Evolutionary conservation across 2,888 invertebrate species (phyloP).

Genomic region (Silvanus unidentatus): DNA sequence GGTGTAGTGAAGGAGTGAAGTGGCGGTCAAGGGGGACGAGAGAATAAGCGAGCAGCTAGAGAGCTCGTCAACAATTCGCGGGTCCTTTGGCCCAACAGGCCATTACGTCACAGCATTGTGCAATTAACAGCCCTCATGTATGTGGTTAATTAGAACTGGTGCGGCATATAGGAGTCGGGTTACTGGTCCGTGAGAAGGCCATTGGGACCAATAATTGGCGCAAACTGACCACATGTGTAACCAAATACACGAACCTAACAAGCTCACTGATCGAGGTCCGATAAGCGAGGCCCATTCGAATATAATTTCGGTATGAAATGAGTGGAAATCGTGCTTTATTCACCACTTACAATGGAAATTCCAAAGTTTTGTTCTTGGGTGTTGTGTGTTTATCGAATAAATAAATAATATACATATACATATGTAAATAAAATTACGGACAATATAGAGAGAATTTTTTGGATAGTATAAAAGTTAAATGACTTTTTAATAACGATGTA

Average conservation of each 20-base stretch:
- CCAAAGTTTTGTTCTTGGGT: no score
- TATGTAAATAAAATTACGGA: no score
- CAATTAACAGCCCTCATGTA: conserved; percentile 4
- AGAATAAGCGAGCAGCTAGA: neutral
- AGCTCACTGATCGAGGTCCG: no score
- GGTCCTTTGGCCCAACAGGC: conserved; percentile 7
- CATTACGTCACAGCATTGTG: conserved; percentile 14
- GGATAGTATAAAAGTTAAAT: conserved; percentile 19
- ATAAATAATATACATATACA: no score
- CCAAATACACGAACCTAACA: conserved; percentile 1
- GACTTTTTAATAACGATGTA: conserved; percentile 37
- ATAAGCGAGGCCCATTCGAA: no score
- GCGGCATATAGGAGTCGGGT: neutral
- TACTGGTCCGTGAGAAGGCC: conserved; percentile 10
- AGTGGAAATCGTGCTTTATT: no score
- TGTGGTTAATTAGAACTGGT: conserved; percentile 1
- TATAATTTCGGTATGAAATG: no score
- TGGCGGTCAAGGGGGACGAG: neutral
- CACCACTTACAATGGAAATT: no score
- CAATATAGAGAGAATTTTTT: no score
- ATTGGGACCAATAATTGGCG: conserved; percentile 13
- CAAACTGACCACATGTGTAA: conserved; percentile 16
- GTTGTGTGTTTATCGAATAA: no score
- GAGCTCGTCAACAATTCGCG: conserved; percentile 15
- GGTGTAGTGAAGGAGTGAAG: neutral